Percentiles rank a stretch among this genome's conserved stretches.
phyloP scores from a whole-genome alignment of 2,797 vertebrate species.

The Tapera naevia region DNA sequence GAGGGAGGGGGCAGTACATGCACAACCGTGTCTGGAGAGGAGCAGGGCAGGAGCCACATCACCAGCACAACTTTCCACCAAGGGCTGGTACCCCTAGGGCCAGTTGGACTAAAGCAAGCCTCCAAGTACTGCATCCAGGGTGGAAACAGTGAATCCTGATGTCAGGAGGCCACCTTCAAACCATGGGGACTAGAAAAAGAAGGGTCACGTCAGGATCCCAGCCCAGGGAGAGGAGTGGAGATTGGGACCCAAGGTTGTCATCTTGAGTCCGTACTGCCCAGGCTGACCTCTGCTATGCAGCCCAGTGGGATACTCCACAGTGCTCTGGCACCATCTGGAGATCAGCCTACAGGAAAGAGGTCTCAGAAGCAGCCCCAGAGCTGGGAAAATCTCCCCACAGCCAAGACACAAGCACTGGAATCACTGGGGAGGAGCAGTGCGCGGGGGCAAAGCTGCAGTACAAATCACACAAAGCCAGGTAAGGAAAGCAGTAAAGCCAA shows the following conservation, averaged over 20 bases:
- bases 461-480: neutral
- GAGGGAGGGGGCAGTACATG: neutral
- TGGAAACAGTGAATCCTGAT: fast-evolving
- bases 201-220: neutral
- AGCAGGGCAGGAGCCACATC: neutral
- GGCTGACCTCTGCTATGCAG: neutral
- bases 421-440: fast-evolving
- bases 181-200: neutral
- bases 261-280: neutral
- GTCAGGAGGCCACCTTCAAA: neutral
- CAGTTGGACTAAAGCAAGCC: neutral
- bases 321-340: neutral
- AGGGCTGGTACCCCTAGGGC: neutral
- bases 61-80: neutral
- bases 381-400: neutral
- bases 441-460: neutral
- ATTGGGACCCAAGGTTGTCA: neutral
- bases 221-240: neutral
- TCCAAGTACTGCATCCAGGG: neutral
- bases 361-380: neutral
- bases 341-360: neutral
- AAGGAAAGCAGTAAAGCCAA: neutral
- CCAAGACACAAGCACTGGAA: neutral
- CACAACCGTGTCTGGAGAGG: neutral
- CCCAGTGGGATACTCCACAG: neutral